Evolutionary conservation across 2,113 vertebrate genomes (phyloP), one percentile per base, ranked within the genome.

Genomic region (Phasianus colchicus): DNA sequence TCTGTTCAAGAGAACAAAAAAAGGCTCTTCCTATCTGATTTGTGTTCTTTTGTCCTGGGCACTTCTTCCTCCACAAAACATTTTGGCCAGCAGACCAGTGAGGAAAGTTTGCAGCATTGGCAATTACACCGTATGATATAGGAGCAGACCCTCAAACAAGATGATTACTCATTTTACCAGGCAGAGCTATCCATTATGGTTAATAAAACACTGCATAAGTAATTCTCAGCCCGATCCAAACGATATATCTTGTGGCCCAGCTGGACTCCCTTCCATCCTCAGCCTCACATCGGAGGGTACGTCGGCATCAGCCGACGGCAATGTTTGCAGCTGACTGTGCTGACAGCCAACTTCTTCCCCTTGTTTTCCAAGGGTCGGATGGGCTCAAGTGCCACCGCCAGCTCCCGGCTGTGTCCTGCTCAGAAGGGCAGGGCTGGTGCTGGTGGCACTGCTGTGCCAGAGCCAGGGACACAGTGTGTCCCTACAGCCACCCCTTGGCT

Each of bases 151-250:
- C 64, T 96, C 95, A 92, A 94, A 93, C 60, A 92, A 85, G 74
- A 72, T 95, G 95, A 93, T 94, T 93, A 42, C 85, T 94, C 78
- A 72, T 80, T 97, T 96, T 93, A 92, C 88, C 58, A 92, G 66
- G 94, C 88, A 92, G 75, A 94, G 69, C 89, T 94, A 94, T 92
- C 93, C 82, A 95, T 95, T 97, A 94, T n/a, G 82, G 95, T 92
- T 97, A 96, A 97, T 96, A 96, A 97, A 97, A 90, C 47, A 95
- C 67, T 36, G 11, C 65, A 25, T 95, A 96, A 97, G 75, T 95
- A 97, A 90, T 96, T 93, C 92, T 92, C 90, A 67, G 55, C 92
- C 82, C 74, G 82, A 92, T 78, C 83, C 95, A 91, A 95, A 82
- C 54, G 57, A 96, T 92, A 47, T 83, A 82, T 97, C 79, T 90